Evolutionary conservation across 1,140 invertebrate genomes (phyloP).

Genomic region (Temnothorax curvispinosus): DNA sequence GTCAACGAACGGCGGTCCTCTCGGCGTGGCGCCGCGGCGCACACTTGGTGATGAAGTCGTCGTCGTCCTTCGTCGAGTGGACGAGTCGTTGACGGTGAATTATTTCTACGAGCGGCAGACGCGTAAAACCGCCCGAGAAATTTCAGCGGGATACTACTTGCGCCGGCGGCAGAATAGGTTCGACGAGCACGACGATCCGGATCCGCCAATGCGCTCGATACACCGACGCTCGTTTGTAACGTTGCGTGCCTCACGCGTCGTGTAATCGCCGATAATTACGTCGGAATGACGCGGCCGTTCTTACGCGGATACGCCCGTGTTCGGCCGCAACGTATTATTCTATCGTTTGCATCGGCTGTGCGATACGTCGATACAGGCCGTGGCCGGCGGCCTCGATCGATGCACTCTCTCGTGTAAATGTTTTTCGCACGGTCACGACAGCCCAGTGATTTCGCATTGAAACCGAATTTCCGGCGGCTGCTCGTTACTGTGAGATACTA

Average conservation of each 20-base stretch:
- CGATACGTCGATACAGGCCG: slow-evolving; percentile 40
- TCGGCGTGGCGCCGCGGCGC: slow-evolving; percentile 37
- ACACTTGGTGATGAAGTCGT: slow-evolving; percentile 64
- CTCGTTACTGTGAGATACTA: not conserved
- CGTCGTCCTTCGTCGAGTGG: slow-evolving; percentile 35
- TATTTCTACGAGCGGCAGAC: slow-evolving; percentile 44
- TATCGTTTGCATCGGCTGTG: slow-evolving; percentile 63
- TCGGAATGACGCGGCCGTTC: slow-evolving; percentile 70
- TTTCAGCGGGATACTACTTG: not conserved
- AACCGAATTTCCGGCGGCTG: slow-evolving; percentile 29
- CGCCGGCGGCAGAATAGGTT: not conserved
- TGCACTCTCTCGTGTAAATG: slow-evolving; percentile 32
- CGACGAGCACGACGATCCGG: not conserved
- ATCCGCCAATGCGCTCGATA: not conserved
- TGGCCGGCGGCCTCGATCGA: slow-evolving; percentile 39
- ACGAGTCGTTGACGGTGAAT: slow-evolving; percentile 35
- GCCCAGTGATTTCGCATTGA: slow-evolving; percentile 24
- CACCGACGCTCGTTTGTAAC: slow-evolving; percentile 5
- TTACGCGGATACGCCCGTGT: slow-evolving; percentile 60
- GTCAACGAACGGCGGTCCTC: slow-evolving; percentile 15
- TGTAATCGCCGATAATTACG: slow-evolving; percentile 75
- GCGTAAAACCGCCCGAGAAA: not conserved
- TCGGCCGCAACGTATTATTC: slow-evolving; percentile 68
- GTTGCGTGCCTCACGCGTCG: slow-evolving; percentile 46
- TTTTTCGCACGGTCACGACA: slow-evolving; percentile 51